These are phyloP conservation scores for Acheta domesticus DNA, from an alignment of 2,888 invertebrate genomes.

Conservation along the genomic window DNA sequence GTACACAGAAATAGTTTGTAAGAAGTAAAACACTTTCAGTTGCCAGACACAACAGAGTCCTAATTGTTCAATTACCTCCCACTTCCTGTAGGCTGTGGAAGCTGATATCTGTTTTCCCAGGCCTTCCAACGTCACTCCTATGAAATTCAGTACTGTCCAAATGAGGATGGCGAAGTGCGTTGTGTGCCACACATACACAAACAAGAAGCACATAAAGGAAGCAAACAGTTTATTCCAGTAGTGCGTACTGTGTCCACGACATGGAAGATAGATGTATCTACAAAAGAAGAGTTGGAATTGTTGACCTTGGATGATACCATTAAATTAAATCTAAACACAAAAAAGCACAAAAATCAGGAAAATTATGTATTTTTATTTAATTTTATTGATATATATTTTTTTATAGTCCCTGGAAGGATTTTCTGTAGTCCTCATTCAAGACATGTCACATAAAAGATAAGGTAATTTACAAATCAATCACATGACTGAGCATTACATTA, in stretches of 20 bases:
- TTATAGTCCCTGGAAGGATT: neutral
- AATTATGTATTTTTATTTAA: neutral
- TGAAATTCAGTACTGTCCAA: conserved; percentile 85
- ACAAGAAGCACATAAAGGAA: conserved; percentile 72
- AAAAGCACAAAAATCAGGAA: neutral
- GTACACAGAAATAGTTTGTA: too few species aligned
- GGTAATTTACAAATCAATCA: neutral
- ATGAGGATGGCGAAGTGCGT: conserved; percentile 69
- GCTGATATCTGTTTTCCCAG: conserved; percentile 53
- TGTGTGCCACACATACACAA: conserved; percentile 91
- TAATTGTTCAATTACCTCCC: conserved; percentile 41
- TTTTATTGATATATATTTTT: neutral
- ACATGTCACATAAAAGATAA: too few species aligned
- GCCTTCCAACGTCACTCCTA: conserved; percentile 72
- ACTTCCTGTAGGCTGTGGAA: conserved; percentile 50
- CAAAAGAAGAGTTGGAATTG: conserved; percentile 29
- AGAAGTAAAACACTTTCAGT: too few species aligned
- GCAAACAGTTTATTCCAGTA: conserved; percentile 61
- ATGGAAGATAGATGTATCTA: conserved; percentile 81
- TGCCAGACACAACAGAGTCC: too few species aligned
- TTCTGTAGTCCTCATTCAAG: too few species aligned
- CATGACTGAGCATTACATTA: neutral
- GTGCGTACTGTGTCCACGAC: conserved; percentile 50
- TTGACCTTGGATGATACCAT: too few species aligned
- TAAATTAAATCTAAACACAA: too few species aligned